Evolutionary conservation across 2,797 vertebrate species (phyloP).

Genomic region (Mus spretus): DNA sequence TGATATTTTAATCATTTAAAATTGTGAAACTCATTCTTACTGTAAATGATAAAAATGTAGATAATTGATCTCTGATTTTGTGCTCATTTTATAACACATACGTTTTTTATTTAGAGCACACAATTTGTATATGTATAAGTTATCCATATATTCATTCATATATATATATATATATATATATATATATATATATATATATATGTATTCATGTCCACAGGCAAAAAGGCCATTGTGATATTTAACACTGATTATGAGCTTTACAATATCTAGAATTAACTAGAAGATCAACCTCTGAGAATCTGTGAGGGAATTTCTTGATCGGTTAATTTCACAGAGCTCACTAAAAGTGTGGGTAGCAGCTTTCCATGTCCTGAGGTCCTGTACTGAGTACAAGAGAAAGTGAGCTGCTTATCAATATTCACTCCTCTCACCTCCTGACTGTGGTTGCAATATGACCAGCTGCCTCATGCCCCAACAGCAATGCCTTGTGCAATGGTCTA

Average conservation of each 20-base stretch:
- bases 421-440: neutral
- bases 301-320: neutral
- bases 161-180: neutral
- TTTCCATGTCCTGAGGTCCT: neutral
- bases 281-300: neutral
- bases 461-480: neutral
- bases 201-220: neutral
- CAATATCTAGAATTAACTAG: neutral
- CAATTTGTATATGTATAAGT: neutral
- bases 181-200: too few species aligned
- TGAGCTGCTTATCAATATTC: neutral
- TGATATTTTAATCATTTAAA: neutral
- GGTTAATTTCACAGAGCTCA: neutral
- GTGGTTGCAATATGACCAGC: neutral
- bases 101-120: neutral
- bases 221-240: neutral
- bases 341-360: neutral
- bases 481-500: neutral
- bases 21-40: neutral
- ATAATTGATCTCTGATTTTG: slow-evolving; percentile 9
- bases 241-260: neutral
- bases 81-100: neutral
- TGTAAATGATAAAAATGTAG: neutral
- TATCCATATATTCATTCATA: neutral
- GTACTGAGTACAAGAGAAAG: neutral